Evolutionary conservation across 1,140 invertebrate species (phyloP).

Genomic region (Oreohelix idahoensis): DNA sequence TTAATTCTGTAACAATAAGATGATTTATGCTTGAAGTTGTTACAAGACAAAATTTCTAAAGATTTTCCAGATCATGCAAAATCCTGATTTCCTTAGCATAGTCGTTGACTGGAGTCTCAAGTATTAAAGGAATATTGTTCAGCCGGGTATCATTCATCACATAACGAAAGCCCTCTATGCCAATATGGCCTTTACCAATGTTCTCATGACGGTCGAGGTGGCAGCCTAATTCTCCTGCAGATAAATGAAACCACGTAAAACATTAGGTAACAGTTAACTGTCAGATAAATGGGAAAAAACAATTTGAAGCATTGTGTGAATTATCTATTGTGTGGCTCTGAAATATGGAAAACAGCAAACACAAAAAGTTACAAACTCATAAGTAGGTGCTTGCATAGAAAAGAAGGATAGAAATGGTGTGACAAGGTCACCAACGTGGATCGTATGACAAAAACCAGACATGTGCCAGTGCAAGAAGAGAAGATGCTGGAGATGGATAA

Average conservation of each 20-base stretch:
- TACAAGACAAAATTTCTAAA: neutral
- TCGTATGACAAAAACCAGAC: no score
- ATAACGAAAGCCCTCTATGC: constrained; percentile 70
- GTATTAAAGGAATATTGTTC: constrained; percentile 74
- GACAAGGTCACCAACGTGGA: no score
- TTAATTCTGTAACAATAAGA: no score
- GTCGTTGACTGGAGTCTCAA: constrained; percentile 74
- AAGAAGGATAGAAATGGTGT: no score
- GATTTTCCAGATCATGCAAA: constrained; percentile 42
- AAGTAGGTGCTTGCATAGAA: no score
- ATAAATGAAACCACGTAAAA: constrained; percentile 13
- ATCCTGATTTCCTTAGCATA: constrained; percentile 62
- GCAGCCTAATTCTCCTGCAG: constrained; percentile 71
- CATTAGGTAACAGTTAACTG: neutral
- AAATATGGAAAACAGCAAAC: no score
- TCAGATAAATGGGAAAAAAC: neutral
- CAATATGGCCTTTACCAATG: constrained; percentile 76
- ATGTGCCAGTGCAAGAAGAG: no score
- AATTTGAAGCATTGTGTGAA: neutral
- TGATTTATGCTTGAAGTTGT: no score
- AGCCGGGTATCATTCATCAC: constrained; percentile 75
- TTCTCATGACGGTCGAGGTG: constrained; percentile 75
- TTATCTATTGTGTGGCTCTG: no score
- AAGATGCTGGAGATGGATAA: no score
- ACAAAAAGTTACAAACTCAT: neutral